Base-by-base conservation (phyloP, 1,140 invertebrate genomes). In the Periplaneta americana region DNA sequence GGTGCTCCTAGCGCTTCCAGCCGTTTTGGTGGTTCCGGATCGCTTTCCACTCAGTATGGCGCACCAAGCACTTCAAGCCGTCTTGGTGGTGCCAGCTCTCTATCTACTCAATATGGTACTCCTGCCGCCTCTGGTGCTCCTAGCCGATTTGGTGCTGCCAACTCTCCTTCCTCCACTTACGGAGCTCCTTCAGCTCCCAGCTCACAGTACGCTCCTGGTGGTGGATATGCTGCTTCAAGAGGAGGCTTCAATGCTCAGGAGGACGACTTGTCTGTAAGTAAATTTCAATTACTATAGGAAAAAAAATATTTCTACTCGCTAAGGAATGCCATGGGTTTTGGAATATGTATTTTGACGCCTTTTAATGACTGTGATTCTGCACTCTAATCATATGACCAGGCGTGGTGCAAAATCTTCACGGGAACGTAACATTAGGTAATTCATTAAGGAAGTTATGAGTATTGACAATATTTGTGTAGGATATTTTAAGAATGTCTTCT, bases 71-170 rank as follows among this genome's bases (percentile, higher is more conserved):
- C 77, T 13, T 78, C 36, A 13, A 35, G 75, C 74, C n/a, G 36
- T 35, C 36, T 78, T 32, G 77, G 34, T 17, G 34, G 77, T 31
- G 6, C 76, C 17, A 39, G 39, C 34, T 75, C 75, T 48, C 81
- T 74, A 4, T 82, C 81, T 15, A 76, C 75, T 18, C 81, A 82
- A 39, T 82, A 82, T 37, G 81, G 81, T 31, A 34, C 77, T 28
- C 77, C 77, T 11, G 32, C 17, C 5, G 48, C 48, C 4, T n/a
- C 48, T 9, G 28, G 4, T n/a, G n/a, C 77, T 13, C 36, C 36
- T 5, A 35, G 75, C 74, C n/a, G 36, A 78, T 78, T 78, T 32
- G 77, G 34, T 17, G 34, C 33, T 31, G 6, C 76, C 17, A 39
- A 34, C 34, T 75, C 75, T 48, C 81, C 37, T 2, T 82, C 81